Evolutionary conservation across 2,113 vertebrate species (phyloP), one percentile per base, ranked within the genome.

Genomic region (Hippocampus abdominalis): DNA sequence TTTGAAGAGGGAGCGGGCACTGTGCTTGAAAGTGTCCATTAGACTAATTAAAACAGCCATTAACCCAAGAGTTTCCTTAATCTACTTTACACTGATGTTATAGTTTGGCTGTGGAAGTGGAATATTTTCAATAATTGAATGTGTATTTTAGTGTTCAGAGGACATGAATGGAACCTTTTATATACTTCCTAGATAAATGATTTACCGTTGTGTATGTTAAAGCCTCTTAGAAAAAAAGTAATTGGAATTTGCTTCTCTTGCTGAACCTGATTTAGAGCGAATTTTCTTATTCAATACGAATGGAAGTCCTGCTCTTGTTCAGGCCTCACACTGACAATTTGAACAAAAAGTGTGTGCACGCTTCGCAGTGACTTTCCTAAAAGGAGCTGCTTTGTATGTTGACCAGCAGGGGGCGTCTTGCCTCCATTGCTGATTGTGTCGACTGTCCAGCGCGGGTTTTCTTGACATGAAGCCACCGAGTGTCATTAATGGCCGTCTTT

Each of bases 351-450:
- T 8, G 2, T 53, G 49, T 53, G 49, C n/a, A 21, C 49, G 8
- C 7, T 21, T 21, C 21, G 20, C 20, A 51, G 49, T 2, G 49
- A n/a, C 49, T 10, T 53, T 53, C 21, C 51, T n/a, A 21, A 49
- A 57, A 29, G 5, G 25, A 54, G 25, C 12, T 29, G n/a, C 5
- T 80, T 36, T 68, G 40, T 29, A 15, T 11, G 1, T 0, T 0
- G 46, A 15, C 86, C 90, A 89, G 84, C 80, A 87, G 90, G 77
- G 77, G 88, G 87, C 77, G 84, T 0, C 44, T 85, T 79, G 48
- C 65, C 67, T 67, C 82, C 42, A 72, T 65, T n/a, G 27, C 20
- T 72, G 65, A 64, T 68, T 68, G 77, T 75, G 76, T 1, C 23
- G 4, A 18, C 27, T 39, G 48, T 29, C 27, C 66, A 68, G 57